Evolutionary conservation across 2,797 vertebrate species (phyloP), one percentile per base, ranked within the genome.

Genomic region (Spinus olivaceus): DNA sequence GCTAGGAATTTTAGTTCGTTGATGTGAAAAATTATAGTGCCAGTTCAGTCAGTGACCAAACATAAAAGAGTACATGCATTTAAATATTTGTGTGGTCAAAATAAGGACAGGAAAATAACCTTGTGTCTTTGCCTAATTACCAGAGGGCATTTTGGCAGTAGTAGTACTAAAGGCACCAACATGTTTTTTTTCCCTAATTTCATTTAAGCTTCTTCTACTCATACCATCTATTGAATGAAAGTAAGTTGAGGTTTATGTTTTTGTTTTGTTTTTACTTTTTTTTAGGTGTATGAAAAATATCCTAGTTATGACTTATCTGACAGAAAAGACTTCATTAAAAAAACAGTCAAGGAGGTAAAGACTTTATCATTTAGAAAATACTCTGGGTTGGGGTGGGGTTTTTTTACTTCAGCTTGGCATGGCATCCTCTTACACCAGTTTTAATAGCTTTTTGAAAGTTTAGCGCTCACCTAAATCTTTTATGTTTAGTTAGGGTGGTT

Each of bases 311-410:
- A 99, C 96, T 98, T 99, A 97, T 98, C 97, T 92, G 95, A 97
- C 97, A 98, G 98, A 96, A 99, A 99, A 98, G 98, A 98, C 80
- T 99, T 98, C 97, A 99, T 99, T 97, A 99, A 99, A 97, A 96
- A 98, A 95, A 99, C 99, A 57, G 99, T 99, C 90, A 99, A 99
- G 98, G 98, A 98, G 96, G 99, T 99, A 97, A 99, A 98, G 91
- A 74, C 42, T 84, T 93, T n/a, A 35, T 94, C 0, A 42, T 78
- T 81, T 85, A 65, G 61, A 63, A 85, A 51, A 51, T 37, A 10
- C 39, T 44, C 33, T 88, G 65, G 41, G 14, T 81, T 76, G 50
- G 24, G 7, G 3, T 28, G 41, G 8, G 2, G 2, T 23, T 57
- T 77, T 77, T 27, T 73, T n/a, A 7, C 30, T 90, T 72, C 24